Percentiles rank a stretch among this genome's conserved stretches.
Conservation (phyloP, 2,888 invertebrate genomes). For the Allolobophora icterica region DNA sequence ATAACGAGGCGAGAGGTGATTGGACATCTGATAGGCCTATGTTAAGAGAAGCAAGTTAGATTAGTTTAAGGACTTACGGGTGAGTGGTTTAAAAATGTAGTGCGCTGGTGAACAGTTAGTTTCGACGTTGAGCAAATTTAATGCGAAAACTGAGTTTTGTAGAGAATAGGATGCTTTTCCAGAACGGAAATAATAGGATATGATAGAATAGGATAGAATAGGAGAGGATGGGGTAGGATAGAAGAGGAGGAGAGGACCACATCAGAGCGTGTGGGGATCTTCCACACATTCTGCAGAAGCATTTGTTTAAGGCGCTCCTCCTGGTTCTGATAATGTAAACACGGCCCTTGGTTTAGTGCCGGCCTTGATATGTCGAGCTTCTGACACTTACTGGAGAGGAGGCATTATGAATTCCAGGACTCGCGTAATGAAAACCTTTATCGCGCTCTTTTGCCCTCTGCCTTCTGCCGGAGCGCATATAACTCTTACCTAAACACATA, state of each 20-base stretch:
- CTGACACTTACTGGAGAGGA: slow-evolving; percentile 11
- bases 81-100: neutral
- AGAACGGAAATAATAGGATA: too few relatives aligned
- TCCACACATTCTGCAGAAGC: neutral
- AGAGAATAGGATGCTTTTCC: neutral
- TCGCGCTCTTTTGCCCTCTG: neutral
- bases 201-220: too few relatives aligned
- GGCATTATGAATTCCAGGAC: slow-evolving; percentile 2
- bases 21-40: neutral
- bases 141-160: neutral
- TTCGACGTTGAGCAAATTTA: neutral
- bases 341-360: neutral
- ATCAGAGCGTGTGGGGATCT: neutral
- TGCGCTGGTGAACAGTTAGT: neutral
- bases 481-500: slow-evolving; percentile 17
- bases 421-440: neutral
- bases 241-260: neutral
- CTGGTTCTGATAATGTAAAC: neutral
- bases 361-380: neutral
- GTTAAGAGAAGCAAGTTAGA: neutral
- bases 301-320: neutral
- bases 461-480: neutral
- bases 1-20: neutral
- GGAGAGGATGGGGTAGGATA: neutral
- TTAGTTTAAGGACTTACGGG: neutral